Evolutionary conservation across 2,113 vertebrate genomes (phyloP).

Genomic region (Clarias gariepinus): DNA sequence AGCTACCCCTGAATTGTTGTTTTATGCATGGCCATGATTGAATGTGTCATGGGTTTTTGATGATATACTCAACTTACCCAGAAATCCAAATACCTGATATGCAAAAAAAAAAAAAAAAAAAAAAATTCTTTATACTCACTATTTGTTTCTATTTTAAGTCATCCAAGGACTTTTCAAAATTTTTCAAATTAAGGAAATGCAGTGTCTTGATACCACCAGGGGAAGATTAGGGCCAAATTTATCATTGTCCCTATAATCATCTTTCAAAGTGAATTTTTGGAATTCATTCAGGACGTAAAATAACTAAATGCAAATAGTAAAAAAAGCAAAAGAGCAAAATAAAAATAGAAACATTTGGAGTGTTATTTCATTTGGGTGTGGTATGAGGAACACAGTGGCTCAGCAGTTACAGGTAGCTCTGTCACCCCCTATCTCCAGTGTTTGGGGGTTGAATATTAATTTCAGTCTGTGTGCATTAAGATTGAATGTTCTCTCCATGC

Average conservation of each 20-base stretch:
- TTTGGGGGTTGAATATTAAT: no score
- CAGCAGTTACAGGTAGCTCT: no score
- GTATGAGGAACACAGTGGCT: no score
- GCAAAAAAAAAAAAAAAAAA: background rate
- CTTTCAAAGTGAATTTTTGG: background rate
- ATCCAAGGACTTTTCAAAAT: background rate
- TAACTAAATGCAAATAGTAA: no score
- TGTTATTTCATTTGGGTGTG: background rate
- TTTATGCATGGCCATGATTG: background rate
- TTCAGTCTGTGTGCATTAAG: no score
- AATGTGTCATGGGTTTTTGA: background rate
- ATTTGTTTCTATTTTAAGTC: background rate
- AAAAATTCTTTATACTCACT: background rate
- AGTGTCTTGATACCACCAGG: background rate
- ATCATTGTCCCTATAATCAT: background rate
- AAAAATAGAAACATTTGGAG: background rate
- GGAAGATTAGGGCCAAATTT: background rate
- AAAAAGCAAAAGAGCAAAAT: background rate
- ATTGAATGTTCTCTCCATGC: no score
- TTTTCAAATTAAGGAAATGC: background rate
- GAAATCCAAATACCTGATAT: background rate
- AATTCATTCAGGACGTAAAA: background rate
- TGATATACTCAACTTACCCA: background rate
- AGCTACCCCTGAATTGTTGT: no score
- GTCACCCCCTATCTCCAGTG: no score